Percentiles rank a stretch among this genome's conserved stretches.
Evolutionary conservation across 2,113 vertebrate species (phyloP).

Genomic region (Spea multiplicata): DNA sequence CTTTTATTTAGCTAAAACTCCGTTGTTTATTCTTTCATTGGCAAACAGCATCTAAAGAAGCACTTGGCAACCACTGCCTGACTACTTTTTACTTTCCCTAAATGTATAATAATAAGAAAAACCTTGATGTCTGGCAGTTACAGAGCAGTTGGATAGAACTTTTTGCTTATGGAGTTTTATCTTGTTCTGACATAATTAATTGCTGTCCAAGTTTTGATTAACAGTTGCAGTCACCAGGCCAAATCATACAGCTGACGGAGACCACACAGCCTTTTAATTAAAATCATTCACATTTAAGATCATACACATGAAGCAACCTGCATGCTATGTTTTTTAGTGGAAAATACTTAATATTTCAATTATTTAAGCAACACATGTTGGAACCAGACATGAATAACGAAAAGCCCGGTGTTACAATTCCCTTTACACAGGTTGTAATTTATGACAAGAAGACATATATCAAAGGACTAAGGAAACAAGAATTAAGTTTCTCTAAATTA

Average conservation of each 20-base stretch:
- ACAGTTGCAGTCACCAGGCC: constrained; percentile 49
- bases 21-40: constrained; percentile 71
- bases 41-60: constrained; percentile 64
- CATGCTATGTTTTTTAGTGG: constrained; percentile 41
- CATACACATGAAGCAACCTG: constrained; percentile 30
- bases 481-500: constrained; percentile 31
- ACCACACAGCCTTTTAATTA: constrained; percentile 55
- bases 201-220: constrained; percentile 60
- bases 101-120: constrained; percentile 71
- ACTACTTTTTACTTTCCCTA: constrained; percentile 62
- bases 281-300: constrained; percentile 58
- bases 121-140: constrained; percentile 56
- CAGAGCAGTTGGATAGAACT: constrained; percentile 54
- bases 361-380: constrained; percentile 26
- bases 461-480: constrained; percentile 28
- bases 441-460: constrained; percentile 27
- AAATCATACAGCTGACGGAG: constrained; percentile 51
- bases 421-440: constrained; percentile 27
- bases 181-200: constrained; percentile 62
- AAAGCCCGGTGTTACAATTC: constrained; percentile 28
- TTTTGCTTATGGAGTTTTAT: constrained; percentile 53
- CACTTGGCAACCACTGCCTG: constrained; percentile 63
- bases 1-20: constrained; percentile 62
- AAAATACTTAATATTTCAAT: not conserved
- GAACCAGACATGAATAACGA: constrained; percentile 24